Conservation (phyloP, 2,888 invertebrate species). For the Epirrita christyi region DNA sequence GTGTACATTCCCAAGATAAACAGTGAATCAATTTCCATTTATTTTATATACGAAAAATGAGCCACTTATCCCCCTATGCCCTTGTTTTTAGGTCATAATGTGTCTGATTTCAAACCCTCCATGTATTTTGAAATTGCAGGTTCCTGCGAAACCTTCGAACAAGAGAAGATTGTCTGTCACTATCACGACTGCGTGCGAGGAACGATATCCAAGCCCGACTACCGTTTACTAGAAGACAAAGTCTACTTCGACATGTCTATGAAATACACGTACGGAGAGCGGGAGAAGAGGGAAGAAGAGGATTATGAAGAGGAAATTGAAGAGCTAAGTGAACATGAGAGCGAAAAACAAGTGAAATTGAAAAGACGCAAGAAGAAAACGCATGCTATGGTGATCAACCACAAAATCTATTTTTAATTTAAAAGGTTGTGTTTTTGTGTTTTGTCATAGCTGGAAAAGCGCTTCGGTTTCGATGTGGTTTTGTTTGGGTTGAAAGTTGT, state of each 20-base stretch:
- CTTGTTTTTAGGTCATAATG: no score
- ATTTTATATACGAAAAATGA: no score
- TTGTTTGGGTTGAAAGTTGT: no score
- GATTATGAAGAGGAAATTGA: constrained; percentile 29
- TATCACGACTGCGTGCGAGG: constrained; percentile 85
- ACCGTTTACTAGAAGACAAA: constrained; percentile 74
- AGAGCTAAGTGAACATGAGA: constrained; percentile 35
- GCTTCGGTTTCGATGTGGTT: no score
- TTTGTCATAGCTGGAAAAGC: neutral
- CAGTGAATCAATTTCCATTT: no score
- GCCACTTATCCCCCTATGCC: no score
- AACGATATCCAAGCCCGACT: constrained; percentile 71
- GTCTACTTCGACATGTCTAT: constrained; percentile 73
- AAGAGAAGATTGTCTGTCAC: constrained; percentile 84
- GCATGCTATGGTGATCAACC: constrained; percentile 78
- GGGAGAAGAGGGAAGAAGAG: constrained; percentile 10
- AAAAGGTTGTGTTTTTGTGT: neutral
- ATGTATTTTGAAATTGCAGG: constrained; percentile 61
- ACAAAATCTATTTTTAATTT: constrained; percentile 79
- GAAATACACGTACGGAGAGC: constrained; percentile 59
- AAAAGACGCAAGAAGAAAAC: constrained; percentile 58
- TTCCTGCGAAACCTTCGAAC: constrained; percentile 86
- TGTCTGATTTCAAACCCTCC: neutral
- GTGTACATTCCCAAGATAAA: no score
- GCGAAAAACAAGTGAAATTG: constrained; percentile 41